phyloP scores from a whole-genome alignment of 1,140 invertebrate species.

The Drusus annulatus region DNA sequence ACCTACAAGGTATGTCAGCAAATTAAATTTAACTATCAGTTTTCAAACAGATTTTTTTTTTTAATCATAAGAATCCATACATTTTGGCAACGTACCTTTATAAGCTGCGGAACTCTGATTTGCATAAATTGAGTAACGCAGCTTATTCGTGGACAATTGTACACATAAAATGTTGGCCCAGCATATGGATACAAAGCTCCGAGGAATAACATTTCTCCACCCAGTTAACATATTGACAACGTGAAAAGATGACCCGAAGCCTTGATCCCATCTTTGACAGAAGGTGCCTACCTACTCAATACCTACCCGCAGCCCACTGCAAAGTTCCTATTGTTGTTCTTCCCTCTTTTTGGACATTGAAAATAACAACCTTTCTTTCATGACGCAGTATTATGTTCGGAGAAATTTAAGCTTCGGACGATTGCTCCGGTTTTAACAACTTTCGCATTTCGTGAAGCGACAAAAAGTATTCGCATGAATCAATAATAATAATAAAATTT shows the following conservation, averaged over 20 bases:
- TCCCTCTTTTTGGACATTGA: constrained; percentile 43
- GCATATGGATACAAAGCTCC: too few species aligned
- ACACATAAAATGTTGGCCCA: too few species aligned
- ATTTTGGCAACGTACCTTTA: too few species aligned
- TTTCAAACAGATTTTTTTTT: too few species aligned
- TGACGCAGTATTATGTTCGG: constrained; percentile 18
- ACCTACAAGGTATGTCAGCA: too few species aligned
- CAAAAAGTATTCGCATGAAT: not conserved
- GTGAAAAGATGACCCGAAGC: not conserved
- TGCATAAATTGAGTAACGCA: too few species aligned
- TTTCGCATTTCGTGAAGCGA: not conserved
- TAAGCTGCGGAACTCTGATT: too few species aligned
- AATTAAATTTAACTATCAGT: too few species aligned
- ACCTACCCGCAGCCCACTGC: not conserved
- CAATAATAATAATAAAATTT: too few species aligned
- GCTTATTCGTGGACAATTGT: too few species aligned
- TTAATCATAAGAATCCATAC: too few species aligned
- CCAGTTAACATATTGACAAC: not conserved
- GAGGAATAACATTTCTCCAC: too few species aligned
- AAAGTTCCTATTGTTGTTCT: not conserved
- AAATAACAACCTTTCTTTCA: constrained; percentile 36
- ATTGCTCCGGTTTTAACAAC: constrained; percentile 21
- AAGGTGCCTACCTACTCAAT: not conserved
- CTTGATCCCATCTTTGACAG: not conserved
- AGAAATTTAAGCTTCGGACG: constrained; percentile 35